Base-by-base conservation (phyloP, 2,113 vertebrate species). In the Dromas ardeola region DNA sequence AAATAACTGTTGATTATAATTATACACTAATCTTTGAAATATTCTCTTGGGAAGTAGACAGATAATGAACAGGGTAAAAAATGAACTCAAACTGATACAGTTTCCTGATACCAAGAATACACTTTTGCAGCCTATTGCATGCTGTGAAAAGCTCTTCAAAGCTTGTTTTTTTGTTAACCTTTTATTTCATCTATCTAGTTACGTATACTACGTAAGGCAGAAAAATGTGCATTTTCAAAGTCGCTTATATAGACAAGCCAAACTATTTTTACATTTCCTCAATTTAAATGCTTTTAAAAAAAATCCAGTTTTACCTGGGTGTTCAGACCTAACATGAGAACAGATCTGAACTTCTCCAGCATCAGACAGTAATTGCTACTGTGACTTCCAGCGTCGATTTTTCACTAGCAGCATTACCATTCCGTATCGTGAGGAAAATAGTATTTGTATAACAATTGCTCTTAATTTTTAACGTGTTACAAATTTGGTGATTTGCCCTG, bases 1-100 rank as follows among this genome's bases (percentile, higher is more conserved):
- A 97, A 97, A 97, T 90, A 96, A 93, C 94, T 88, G 84, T 87
- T 93, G 94, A 97, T 96, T 97, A 96, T 96, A 97, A 97, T 97
- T 97, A 94, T 77, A 95, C 25, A 38, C 66, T 96, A 95, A 96
- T 95, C 73, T 95, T 81, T 81, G 85, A 95, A 82, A 91, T 71
- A 97, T 88, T 97, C 84, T 95, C 59, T 91, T 73, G 84, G 77
- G 78, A 95, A 94, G 38, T 18, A 42, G 70, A 50, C 42, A 91
- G 70, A 95, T 93, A 95, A 96, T 81, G 93, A 95, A 88, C 62
- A 86, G 49, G 38, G 19, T 15, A 53, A 88, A 91, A 95, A 90
- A 90, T 38, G 61, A 88, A 69, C 88, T 93, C 74, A 70, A 79
- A 89, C 73, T 92, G 86, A 84, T 87, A 61, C 14, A 49, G 34